phyloP scores from a whole-genome alignment of 2,888 invertebrate genomes.

The Lordiphosa fenestrarum region DNA sequence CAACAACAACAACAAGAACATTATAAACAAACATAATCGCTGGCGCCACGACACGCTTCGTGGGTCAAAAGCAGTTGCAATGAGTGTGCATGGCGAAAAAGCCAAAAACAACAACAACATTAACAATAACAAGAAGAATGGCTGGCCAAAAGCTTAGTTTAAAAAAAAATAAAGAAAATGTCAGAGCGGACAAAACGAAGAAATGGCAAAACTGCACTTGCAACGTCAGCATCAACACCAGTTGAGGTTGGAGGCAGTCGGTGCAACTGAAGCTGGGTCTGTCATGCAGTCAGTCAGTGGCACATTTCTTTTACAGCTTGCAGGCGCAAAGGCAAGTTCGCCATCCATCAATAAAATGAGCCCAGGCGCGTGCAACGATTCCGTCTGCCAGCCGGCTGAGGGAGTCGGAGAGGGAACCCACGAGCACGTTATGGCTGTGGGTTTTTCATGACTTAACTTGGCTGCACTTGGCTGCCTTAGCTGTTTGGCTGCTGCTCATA shows the following conservation, averaged over 20 bases:
- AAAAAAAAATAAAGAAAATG: constrained; percentile 21
- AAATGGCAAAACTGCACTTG: constrained; percentile 47
- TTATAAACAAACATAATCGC: constrained; percentile 74
- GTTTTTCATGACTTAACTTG: constrained; percentile 64
- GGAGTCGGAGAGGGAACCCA: neutral
- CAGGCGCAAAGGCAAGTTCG: constrained; percentile 26
- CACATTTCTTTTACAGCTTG: constrained; percentile 43
- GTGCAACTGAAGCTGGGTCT: constrained; percentile 16
- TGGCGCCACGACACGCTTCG: constrained; percentile 74
- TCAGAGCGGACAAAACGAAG: constrained; percentile 9
- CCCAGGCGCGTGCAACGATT: constrained; percentile 52
- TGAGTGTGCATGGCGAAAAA: constrained; percentile 38
- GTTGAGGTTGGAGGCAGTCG: constrained; percentile 2
- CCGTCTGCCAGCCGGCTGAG: constrained; percentile 35
- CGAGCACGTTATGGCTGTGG: constrained; percentile 33
- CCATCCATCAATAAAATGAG: constrained; percentile 68
- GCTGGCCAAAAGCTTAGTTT: constrained; percentile 36
- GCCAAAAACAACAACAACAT: constrained; percentile 18
- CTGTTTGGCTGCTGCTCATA: constrained; percentile 13
- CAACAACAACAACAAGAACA: constrained; percentile 42
- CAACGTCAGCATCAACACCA: constrained; percentile 37
- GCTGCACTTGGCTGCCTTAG: constrained; percentile 30
- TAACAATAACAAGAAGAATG: constrained; percentile 12
- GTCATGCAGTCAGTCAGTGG: constrained; percentile 35
- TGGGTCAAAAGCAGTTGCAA: constrained; percentile 74